Percentiles rank a stretch among this genome's conserved stretches.
Evolutionary conservation across 2,888 invertebrate genomes (phyloP).

Genomic region (Drosophila longiperda): DNA sequence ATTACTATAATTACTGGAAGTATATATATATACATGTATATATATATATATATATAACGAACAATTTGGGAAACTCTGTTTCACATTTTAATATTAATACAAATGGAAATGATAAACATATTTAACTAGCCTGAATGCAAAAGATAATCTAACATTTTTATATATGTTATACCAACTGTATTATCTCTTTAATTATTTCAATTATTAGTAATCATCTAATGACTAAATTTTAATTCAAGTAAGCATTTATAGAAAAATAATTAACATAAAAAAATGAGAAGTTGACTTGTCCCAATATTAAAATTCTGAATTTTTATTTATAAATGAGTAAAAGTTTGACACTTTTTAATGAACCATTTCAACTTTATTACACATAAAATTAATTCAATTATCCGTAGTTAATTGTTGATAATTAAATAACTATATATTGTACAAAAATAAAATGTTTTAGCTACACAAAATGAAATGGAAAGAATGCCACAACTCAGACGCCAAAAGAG

Average conservation of each 20-base stretch:
- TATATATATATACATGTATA: no score
- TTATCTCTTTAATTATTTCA: not conserved
- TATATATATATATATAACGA: no score
- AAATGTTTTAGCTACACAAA: not conserved
- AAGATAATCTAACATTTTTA: not conserved
- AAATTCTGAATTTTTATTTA: not conserved
- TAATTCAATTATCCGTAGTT: not conserved
- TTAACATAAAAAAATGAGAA: not conserved
- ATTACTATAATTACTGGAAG: no score
- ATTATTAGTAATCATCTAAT: no score
- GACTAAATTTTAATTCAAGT: no score
- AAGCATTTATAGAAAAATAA: not conserved
- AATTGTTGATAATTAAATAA: not conserved
- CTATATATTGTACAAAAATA: no score
- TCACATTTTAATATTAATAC: not conserved
- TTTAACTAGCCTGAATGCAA: not conserved
- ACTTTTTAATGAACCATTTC: not conserved
- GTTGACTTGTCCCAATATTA: not conserved
- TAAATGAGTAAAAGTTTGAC: not conserved
- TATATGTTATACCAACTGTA: not conserved
- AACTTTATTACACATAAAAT: not conserved
- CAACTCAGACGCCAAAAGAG: not conserved
- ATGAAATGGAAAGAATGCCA: not conserved
- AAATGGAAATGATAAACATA: constrained; percentile 2
- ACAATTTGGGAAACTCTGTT: no score